Conservation (phyloP, 2,888 invertebrate genomes). For the Calameuta idolon region DNA sequence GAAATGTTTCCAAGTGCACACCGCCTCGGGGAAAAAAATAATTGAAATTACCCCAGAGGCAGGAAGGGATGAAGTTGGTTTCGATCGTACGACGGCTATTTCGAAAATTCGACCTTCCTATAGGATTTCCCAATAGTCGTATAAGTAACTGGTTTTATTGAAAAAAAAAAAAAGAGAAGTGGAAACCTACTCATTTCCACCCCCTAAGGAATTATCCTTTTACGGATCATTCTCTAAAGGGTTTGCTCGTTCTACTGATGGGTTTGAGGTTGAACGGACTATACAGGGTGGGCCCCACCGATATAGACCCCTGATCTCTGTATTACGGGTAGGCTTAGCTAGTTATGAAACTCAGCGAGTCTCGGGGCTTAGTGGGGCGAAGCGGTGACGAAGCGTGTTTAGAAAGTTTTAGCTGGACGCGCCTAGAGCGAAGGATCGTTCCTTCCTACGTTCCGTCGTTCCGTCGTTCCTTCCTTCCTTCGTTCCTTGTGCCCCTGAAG, state of each 20-base stretch:
- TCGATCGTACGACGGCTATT: neutral
- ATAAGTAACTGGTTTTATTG: neutral
- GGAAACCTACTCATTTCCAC: neutral
- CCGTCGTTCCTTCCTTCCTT: conserved; percentile 1
- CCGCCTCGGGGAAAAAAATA: conserved; percentile 56
- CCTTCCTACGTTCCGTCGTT: conserved; percentile 20
- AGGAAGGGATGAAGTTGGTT: neutral
- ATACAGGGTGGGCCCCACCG: neutral
- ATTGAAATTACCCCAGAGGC: conserved; percentile 45
- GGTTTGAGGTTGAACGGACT: neutral
- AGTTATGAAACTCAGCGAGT: conserved; percentile 57
- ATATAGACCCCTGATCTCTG: conserved; percentile 49
- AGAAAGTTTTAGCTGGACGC: conserved; percentile 22
- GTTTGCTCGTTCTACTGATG: neutral
- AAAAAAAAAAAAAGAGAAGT: no score
- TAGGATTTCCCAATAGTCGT: neutral
- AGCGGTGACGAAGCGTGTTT: conserved; percentile 33
- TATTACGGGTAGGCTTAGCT: conserved; percentile 61
- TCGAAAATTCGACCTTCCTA: neutral
- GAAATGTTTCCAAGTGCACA: conserved; percentile 53
- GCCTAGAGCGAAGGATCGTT: conserved; percentile 16
- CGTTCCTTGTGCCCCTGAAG: conserved; percentile 5
- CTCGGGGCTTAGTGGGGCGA: conserved; percentile 14
- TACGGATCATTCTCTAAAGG: neutral
- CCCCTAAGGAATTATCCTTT: neutral